Evolutionary conservation across 2,797 vertebrate species (phyloP).

Genomic region (Tragelaphus eurycerus): DNA sequence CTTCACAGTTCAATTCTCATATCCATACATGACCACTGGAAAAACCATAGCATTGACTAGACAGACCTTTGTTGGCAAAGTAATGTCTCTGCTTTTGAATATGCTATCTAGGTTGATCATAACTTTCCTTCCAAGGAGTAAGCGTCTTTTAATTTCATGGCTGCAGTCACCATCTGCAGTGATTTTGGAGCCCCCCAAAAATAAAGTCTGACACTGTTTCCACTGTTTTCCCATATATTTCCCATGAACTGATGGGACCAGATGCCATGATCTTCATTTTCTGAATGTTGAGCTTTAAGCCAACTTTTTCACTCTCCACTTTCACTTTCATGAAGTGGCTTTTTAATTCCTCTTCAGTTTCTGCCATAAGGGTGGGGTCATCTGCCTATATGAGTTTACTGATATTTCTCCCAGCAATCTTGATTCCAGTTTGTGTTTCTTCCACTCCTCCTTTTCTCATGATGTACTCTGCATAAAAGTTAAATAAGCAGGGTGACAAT

Average conservation of each 20-base stretch:
- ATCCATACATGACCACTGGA: neutral
- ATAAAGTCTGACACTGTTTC: neutral
- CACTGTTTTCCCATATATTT: neutral
- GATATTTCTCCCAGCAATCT: neutral
- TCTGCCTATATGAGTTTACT: neutral
- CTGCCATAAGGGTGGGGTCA: neutral
- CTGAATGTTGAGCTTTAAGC: neutral
- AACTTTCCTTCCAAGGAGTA: neutral
- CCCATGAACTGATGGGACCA: neutral
- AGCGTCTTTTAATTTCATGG: neutral
- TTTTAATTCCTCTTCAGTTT: neutral
- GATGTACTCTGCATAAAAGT: neutral
- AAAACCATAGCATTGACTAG: neutral
- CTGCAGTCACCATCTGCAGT: neutral
- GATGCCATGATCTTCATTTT: neutral
- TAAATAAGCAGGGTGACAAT: neutral
- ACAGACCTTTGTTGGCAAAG: neutral
- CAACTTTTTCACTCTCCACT: neutral
- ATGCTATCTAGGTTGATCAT: neutral
- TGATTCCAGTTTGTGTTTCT: neutral
- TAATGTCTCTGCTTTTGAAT: neutral
- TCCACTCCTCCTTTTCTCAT: neutral
- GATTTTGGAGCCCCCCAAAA: fast-evolving
- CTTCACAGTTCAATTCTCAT: neutral
- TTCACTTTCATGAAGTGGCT: neutral